Conservation (phyloP, 2,888 invertebrate genomes). For the Argyresthia goedartella region DNA sequence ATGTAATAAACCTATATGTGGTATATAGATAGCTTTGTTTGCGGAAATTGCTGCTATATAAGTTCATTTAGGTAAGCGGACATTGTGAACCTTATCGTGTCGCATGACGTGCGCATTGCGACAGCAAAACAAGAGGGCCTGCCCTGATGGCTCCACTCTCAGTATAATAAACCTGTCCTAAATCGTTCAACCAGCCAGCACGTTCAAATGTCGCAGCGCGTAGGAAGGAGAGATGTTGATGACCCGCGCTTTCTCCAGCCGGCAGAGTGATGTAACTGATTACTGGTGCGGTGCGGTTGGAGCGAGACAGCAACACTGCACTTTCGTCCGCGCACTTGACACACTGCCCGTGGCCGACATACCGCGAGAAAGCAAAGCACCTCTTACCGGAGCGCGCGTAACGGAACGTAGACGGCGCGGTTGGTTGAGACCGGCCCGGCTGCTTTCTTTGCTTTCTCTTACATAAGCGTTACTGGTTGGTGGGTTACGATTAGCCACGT, state of each 20-base stretch:
- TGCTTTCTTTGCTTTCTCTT: conserved; percentile 66
- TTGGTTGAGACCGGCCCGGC: not conserved
- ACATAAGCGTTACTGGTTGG: conserved; percentile 51
- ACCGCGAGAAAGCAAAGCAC: conserved; percentile 66
- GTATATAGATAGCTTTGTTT: too few species aligned
- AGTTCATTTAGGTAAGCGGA: too few species aligned
- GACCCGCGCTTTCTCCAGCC: conserved; percentile 62
- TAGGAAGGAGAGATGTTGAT: conserved; percentile 35
- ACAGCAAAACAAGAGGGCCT: too few species aligned
- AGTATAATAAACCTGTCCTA: too few species aligned
- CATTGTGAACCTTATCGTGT: too few species aligned
- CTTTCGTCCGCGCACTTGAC: conserved; percentile 69
- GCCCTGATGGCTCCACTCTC: too few species aligned
- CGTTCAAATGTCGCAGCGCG: too few species aligned
- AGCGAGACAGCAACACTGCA: conserved; percentile 55
- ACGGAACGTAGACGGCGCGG: conserved; percentile 12
- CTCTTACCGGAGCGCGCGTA: conserved; percentile 52
- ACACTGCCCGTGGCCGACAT: conserved; percentile 69
- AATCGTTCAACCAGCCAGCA: too few species aligned
- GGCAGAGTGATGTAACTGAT: conserved; percentile 57
- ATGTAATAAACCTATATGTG: too few species aligned
- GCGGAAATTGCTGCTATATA: too few species aligned
- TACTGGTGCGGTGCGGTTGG: too few species aligned
- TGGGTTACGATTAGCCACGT: conserved; percentile 57
- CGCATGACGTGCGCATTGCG: too few species aligned